Conservation (phyloP, 2,888 invertebrate genomes). For the Hololepta plana region DNA sequence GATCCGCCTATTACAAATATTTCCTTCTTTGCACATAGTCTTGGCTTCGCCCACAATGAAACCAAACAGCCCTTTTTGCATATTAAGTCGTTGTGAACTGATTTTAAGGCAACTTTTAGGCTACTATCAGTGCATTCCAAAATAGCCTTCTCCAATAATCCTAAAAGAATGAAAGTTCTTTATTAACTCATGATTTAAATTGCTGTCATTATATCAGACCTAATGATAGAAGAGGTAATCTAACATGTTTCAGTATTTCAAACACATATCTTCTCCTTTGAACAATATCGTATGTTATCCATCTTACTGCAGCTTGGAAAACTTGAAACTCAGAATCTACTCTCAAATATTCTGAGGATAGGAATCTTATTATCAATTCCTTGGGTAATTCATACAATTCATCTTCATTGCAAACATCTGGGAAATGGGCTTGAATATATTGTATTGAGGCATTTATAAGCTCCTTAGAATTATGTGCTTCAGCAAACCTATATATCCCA, state of each 20-base stretch:
- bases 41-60: slow-evolving; percentile 55
- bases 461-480: slow-evolving; percentile 66
- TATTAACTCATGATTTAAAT: slow-evolving; percentile 1
- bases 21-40: slow-evolving; percentile 71
- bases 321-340: slow-evolving; percentile 84
- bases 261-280: slow-evolving; percentile 67
- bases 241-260: slow-evolving; percentile 64
- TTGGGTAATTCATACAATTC: slow-evolving; percentile 73
- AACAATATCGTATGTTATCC: slow-evolving; percentile 69
- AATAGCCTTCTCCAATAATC: slow-evolving; percentile 59
- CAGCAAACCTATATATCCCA: slow-evolving; percentile 82
- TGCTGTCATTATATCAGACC: slow-evolving; percentile 14
- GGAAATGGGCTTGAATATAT: slow-evolving; percentile 74
- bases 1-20: slow-evolving; percentile 82
- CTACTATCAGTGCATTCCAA: slow-evolving; percentile 65
- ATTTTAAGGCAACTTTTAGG: slow-evolving; percentile 56
- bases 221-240: slow-evolving; percentile 68
- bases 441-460: slow-evolving; percentile 59
- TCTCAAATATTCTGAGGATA: slow-evolving; percentile 70
- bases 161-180: slow-evolving; percentile 15
- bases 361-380: slow-evolving; percentile 53
- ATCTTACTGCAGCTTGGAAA: slow-evolving; percentile 68
- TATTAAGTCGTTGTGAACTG: slow-evolving; percentile 59
- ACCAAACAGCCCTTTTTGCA: slow-evolving; percentile 61
- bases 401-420: slow-evolving; percentile 60